Evolutionary conservation across 2,113 vertebrate genomes (phyloP), one percentile per base, ranked within the genome.

Genomic region (Alouatta palliata): DNA sequence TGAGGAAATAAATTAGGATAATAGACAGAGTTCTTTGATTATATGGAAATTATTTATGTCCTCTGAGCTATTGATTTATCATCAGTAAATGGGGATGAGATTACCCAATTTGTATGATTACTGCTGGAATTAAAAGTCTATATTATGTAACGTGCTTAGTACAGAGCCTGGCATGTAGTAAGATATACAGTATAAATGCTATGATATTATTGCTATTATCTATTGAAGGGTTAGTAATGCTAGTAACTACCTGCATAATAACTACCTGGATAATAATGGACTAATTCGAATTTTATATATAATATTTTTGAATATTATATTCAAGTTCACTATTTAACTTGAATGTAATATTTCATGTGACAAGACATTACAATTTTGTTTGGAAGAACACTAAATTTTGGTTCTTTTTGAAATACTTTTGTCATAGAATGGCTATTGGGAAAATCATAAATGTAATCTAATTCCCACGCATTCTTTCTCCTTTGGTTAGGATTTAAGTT

Each of bases 401-500:
- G 16, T 32, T n/a, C 43, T 49, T 61, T 83, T 95, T 96, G 11
- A 93, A 82, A 82, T 54, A 76, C 25, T 70, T 87, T 96, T 12
- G 71, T 68, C 47, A 76, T 84, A 89, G n/a, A 79, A 75, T 82
- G 6, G 14, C 7, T 70, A 82, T 17, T 91, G 12, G 12, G 49
- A 80, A 90, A 75, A 64, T 70, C n/a, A 82, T 92, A 66, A 47
- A 45, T 49, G 58, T 49, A 66, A 93, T 66, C 54, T 83, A 75
- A 80, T 86, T 89, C 54, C 35, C 43, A 52, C 40, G 32, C 77
- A 16, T 86, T n/a, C 20, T 90, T n/a, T 81, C 61, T 58, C 27
- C 35, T 87, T 88, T 92, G 43, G 19, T 83, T 97, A 21, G 14
- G 19, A 92, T 49, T 90, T 23, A 86, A 77, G 13, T 90, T 97